Percentiles rank a stretch among this genome's conserved stretches.
phyloP scores from a whole-genome alignment of 2,113 vertebrate genomes.

The Turnix velox region DNA sequence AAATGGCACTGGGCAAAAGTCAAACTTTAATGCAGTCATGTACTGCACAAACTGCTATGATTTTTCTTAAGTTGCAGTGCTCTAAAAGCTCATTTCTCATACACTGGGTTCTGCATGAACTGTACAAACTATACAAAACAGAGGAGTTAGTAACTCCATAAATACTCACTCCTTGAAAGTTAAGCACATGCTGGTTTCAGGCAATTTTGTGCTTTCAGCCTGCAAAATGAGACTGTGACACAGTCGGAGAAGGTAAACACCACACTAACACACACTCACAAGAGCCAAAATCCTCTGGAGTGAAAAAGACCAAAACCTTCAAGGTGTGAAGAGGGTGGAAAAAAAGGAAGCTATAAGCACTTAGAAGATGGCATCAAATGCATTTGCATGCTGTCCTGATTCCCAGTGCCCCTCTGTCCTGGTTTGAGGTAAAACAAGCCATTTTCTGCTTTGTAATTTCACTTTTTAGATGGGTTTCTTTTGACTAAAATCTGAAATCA shows the following conservation, averaged over 20 bases:
- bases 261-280: rapidly evolving
- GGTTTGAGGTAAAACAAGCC: too few relatives aligned
- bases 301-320: rapidly evolving
- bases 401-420: rapidly evolving
- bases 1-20: rapidly evolving
- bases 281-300: background rate
- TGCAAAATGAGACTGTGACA: rapidly evolving
- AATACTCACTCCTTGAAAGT: background rate
- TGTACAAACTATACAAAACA: rapidly evolving
- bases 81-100: rapidly evolving
- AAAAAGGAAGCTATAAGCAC: background rate
- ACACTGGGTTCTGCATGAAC: background rate
- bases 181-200: background rate
- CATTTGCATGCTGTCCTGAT: rapidly evolving
- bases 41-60: rapidly evolving
- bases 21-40: rapidly evolving
- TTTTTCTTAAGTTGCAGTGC: background rate
- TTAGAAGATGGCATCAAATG: rapidly evolving
- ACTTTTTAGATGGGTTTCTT: too few relatives aligned
- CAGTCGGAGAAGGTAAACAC: background rate
- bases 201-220: rapidly evolving
- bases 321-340: too few relatives aligned
- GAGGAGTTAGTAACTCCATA: rapidly evolving
- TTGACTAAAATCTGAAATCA: too few relatives aligned
- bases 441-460: too few relatives aligned